These are phyloP conservation scores for Coptodon rendalli DNA, from an alignment of 2,113 vertebrate genomes.

Conservation along the genomic window DNA sequence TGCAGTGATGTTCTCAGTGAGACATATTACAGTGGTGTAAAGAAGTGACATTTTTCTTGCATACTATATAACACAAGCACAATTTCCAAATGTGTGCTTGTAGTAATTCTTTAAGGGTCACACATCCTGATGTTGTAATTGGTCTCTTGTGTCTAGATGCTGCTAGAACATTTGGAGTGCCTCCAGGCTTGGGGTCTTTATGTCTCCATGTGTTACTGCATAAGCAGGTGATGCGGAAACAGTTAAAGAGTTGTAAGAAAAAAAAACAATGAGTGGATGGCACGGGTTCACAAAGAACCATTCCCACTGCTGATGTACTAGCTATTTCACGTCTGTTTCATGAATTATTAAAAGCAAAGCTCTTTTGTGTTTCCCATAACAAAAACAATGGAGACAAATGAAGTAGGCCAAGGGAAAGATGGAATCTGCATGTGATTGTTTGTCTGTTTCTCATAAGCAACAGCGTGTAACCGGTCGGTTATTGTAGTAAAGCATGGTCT, in stretches of 20 bases:
- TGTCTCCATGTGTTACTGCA: slow-evolving; percentile 16
- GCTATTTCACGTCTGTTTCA: slow-evolving; percentile 50
- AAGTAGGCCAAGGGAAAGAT: not conserved
- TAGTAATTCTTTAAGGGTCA: slow-evolving; percentile 46
- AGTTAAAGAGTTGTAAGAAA: not conserved
- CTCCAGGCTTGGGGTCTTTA: slow-evolving; percentile 39
- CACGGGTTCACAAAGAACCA: slow-evolving; percentile 40
- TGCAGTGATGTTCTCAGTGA: not conserved
- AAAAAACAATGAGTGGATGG: slow-evolving; percentile 35
- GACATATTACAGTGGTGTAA: not conserved
- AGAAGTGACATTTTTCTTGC: not conserved
- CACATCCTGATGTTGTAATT: slow-evolving; percentile 55
- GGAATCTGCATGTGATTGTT: not conserved
- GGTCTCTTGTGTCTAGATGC: slow-evolving; percentile 53
- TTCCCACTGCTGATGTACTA: slow-evolving; percentile 49
- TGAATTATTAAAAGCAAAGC: slow-evolving; percentile 57
- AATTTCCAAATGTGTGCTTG: not conserved
- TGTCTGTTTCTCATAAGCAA: not conserved
- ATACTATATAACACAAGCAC: not conserved
- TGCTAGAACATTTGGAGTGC: slow-evolving; percentile 33
- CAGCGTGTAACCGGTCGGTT: not conserved
- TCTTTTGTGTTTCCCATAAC: slow-evolving; percentile 49
- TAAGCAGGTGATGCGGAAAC: slow-evolving; percentile 42
- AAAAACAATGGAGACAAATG: slow-evolving; percentile 46
- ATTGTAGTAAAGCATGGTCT: not conserved